Percentiles rank a stretch among this genome's conserved stretches.
Evolutionary conservation across 2,888 invertebrate species (phyloP).

Genomic region (Eupithecia subfuscata): DNA sequence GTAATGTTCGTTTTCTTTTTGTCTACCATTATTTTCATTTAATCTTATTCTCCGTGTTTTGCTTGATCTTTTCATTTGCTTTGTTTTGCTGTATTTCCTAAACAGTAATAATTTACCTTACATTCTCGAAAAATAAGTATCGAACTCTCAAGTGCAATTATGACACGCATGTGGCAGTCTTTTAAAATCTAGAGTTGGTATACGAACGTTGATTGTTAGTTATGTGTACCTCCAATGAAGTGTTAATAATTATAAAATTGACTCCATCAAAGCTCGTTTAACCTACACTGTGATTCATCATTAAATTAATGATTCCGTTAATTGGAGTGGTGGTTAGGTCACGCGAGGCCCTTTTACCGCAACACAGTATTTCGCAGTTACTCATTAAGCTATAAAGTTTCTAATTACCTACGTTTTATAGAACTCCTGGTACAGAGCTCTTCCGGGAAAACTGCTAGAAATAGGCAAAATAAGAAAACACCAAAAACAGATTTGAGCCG

Average conservation of each 20-base stretch:
- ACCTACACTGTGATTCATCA: conserved; percentile 9
- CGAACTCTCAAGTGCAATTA: too few relatives aligned
- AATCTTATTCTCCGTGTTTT: neutral
- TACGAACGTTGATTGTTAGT: neutral
- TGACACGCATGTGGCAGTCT: too few relatives aligned
- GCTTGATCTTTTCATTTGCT: too few relatives aligned
- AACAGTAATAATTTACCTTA: too few relatives aligned
- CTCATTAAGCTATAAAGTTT: conserved; percentile 14
- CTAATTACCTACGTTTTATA: neutral
- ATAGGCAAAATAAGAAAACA: neutral
- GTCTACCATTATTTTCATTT: neutral
- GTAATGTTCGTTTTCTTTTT: neutral
- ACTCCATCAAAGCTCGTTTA: neutral
- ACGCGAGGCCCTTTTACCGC: conserved; percentile 68
- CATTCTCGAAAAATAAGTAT: too few relatives aligned
- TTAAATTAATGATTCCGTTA: conserved; percentile 74
- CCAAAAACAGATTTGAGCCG: neutral
- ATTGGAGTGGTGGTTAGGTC: conserved; percentile 69
- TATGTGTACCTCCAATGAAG: neutral
- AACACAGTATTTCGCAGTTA: conserved; percentile 51
- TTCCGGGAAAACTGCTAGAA: neutral
- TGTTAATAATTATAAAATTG: neutral
- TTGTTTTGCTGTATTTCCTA: too few relatives aligned
- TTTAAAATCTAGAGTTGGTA: too few relatives aligned
- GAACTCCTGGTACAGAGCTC: neutral